Evolutionary conservation across 2,888 invertebrate species (phyloP), one percentile per base, ranked within the genome.

Genomic region (Tetanocera ferruginea): DNA sequence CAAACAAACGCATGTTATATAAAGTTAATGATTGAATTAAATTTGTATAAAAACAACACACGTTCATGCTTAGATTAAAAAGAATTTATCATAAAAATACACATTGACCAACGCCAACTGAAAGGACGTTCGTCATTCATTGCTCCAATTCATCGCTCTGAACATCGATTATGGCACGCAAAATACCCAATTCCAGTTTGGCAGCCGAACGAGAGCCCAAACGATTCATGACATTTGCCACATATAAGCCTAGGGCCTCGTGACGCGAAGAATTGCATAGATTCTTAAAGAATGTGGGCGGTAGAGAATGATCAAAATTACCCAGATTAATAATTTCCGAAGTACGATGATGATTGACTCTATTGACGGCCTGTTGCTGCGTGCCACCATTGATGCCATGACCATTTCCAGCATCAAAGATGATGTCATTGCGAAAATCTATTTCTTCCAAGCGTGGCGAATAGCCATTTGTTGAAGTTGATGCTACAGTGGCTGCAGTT

Each of bases 251-350:
- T 34, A 89, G 85, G 0, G 88, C 87, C 79, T 87, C 88, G 78
- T 89, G 88, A 17, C 88, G 86, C 49, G 86, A 85, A 9, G 88
- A 88, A 79, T 88, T 88, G 83, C 89, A 89, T 31, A 89, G 84
- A 84, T 89, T 88, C 79, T 89, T 89, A 55, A 89, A 89, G 82
- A 89, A 89, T 75, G 89, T 88, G 23, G 88, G 89, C 66, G 89
- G 88, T 80, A 89, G 82, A 55, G 88, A 86, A 31, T 88, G 87
- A 31, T 88, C 87, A 76, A 87, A 88, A 79, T 88, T 88, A 3
- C 88, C 88, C 76, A 88, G 81, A 80, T 88, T 88, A 1, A 88
- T 88, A 28, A 87, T 86, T 60, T 87, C 85, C 5, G 82, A 78
- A 43, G 31, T 74, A 34, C 19, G 11, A 19, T 43, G 55, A 43